These are phyloP conservation scores for Cavia porcellus DNA, from an alignment of 2,113 vertebrate species.

Conservation along the genomic window DNA sequence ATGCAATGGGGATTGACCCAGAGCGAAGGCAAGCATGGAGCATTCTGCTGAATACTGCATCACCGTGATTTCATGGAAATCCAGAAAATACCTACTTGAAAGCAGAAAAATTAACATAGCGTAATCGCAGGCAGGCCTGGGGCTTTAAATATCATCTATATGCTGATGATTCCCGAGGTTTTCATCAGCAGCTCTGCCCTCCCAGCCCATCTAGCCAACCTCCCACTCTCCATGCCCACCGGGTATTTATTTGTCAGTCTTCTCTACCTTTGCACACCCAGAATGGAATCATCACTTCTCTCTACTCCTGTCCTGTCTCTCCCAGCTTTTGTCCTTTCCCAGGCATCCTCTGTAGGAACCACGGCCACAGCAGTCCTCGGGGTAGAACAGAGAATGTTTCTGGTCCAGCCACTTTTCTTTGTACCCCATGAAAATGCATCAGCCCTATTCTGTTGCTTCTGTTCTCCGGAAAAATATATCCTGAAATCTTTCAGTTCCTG, in stretches of 20 bases:
- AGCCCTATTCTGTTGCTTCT: no score
- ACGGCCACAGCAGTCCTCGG: neutral
- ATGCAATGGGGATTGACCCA: neutral
- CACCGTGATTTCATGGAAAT: constrained; percentile 35
- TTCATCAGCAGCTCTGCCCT: neutral
- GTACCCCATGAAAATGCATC: neutral
- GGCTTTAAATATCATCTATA: neutral
- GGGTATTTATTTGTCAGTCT: neutral
- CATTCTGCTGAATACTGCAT: neutral
- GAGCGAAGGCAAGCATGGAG: neutral
- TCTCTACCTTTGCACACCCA: neutral
- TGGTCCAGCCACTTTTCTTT: neutral
- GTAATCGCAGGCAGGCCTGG: neutral
- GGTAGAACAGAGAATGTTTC: neutral
- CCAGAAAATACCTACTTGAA: neutral
- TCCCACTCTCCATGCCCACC: neutral
- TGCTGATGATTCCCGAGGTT: neutral
- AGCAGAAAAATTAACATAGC: constrained; percentile 52
- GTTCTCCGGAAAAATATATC: neutral
- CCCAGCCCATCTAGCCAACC: neutral
- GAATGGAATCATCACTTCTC: neutral
- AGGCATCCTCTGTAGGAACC: neutral
- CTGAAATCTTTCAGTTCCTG: neutral
- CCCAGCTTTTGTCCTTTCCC: neutral
- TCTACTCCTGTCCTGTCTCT: no score